These are phyloP conservation scores for Ctenopoma kingsleyae DNA, from an alignment of 2,797 vertebrate genomes.

Conservation along the genomic window DNA sequence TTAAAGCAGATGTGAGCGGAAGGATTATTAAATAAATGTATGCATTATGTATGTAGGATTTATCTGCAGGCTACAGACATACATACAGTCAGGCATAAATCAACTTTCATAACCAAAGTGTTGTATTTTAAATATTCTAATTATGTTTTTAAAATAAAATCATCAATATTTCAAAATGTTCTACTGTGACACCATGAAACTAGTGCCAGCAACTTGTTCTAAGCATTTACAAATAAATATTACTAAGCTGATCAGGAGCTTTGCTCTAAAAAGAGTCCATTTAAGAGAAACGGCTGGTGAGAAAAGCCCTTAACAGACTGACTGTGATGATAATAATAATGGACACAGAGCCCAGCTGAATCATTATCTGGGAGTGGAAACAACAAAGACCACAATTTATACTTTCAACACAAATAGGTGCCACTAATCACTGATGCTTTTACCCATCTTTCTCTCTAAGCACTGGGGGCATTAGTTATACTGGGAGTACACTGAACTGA, in stretches of 20 bases:
- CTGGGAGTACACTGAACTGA: too few species aligned
- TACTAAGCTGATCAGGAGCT: conserved; percentile 1
- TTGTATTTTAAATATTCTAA: not conserved
- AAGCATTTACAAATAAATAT: too few species aligned
- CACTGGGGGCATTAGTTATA: too few species aligned
- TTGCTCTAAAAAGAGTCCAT: not conserved
- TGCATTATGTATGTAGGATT: not conserved
- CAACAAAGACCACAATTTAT: not conserved
- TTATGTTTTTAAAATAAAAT: not conserved
- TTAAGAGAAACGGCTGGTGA: not conserved
- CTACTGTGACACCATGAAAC: not conserved
- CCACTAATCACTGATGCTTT: not conserved
- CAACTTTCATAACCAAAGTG: not conserved
- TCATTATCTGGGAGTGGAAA: conserved; percentile 3
- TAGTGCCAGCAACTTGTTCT: too few species aligned
- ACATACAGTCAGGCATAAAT: too few species aligned
- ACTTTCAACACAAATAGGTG: not conserved
- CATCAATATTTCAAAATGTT: not conserved
- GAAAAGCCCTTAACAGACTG: not conserved
- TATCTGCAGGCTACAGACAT: not conserved
- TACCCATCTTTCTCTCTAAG: not conserved
- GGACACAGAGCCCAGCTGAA: conserved; percentile 1
- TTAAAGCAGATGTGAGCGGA: not conserved
- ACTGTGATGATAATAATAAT: not conserved
- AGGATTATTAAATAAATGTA: not conserved